These are phyloP conservation scores for Diaprepes abbreviatus DNA, from an alignment of 2,888 invertebrate species.

Conservation along the genomic window DNA sequence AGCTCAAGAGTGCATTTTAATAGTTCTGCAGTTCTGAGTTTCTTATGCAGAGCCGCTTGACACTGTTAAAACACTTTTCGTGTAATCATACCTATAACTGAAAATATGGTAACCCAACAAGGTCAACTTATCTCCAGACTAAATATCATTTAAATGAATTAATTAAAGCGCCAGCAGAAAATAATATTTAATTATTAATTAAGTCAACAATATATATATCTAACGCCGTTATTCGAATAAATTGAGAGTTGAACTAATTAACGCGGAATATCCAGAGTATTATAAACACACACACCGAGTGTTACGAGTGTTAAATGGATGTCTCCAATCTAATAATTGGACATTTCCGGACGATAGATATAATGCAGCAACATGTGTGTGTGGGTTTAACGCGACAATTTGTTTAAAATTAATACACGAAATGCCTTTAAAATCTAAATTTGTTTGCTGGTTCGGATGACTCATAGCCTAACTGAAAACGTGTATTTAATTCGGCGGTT, in stretches of 20 bases:
- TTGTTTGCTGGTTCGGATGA: conserved; percentile 32
- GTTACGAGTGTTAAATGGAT: conserved; percentile 58
- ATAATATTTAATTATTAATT: conserved; percentile 21
- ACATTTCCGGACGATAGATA: conserved; percentile 57
- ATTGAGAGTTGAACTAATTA: conserved; percentile 47
- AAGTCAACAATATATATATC: conserved; percentile 10
- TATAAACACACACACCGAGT: conserved; percentile 41
- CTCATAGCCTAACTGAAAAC: too few relatives aligned
- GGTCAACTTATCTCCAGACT: not conserved
- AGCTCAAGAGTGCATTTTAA: too few relatives aligned
- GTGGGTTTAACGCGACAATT: conserved; percentile 50
- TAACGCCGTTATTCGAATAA: conserved; percentile 29
- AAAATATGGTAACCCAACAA: too few relatives aligned
- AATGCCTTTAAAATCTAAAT: conserved; percentile 47
- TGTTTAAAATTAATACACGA: conserved; percentile 50
- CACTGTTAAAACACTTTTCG: too few relatives aligned
- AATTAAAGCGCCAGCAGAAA: conserved; percentile 20
- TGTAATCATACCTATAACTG: too few relatives aligned
- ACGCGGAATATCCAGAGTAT: conserved; percentile 41
- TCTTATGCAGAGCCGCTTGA: too few relatives aligned
- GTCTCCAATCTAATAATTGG: conserved; percentile 61
- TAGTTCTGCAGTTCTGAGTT: too few relatives aligned
- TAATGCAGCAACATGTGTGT: conserved; percentile 47
- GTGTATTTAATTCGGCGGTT: too few relatives aligned
- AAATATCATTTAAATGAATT: not conserved